Conservation (phyloP, 2,888 invertebrate genomes). For the Corbicula japonica region DNA sequence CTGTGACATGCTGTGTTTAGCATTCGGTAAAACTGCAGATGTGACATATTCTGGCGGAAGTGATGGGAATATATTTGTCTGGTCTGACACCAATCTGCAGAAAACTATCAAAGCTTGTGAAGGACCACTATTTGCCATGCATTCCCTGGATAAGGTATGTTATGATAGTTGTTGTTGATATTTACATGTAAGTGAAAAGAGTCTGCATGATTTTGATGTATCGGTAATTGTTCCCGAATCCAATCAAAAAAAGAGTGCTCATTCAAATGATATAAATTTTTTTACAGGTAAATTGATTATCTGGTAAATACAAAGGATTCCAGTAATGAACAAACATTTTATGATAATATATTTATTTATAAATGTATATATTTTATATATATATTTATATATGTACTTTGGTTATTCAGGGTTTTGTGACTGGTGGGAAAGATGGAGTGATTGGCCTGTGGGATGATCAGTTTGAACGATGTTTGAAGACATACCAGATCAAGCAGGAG, state of each 20-base stretch:
- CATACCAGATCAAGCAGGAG: conserved; percentile 84
- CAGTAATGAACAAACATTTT: neutral
- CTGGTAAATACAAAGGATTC: neutral
- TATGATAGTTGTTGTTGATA: too few species aligned
- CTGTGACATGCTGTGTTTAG: conserved; percentile 86
- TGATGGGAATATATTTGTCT: conserved; percentile 86
- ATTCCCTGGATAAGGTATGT: conserved; percentile 86
- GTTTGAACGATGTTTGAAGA: conserved; percentile 86
- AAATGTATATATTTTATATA: too few species aligned
- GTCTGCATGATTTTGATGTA: too few species aligned
- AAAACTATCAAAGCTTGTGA: conserved; percentile 86
- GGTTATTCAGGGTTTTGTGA: conserved; percentile 86
- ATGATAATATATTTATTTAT: too few species aligned
- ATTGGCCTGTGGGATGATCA: conserved; percentile 86
- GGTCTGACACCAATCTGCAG: conserved; percentile 83
- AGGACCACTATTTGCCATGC: conserved; percentile 87
- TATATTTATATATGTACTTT: neutral
- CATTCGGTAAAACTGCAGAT: conserved; percentile 84
- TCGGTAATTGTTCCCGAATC: too few species aligned
- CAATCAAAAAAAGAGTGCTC: too few species aligned
- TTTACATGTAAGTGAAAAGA: too few species aligned
- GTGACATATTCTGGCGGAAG: conserved; percentile 86
- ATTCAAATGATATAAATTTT: neutral
- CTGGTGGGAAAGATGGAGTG: conserved; percentile 87
- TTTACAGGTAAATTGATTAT: neutral